These are phyloP conservation scores for Antennarius maculatus DNA, from an alignment of 2,797 vertebrate genomes.

Conservation along the genomic window DNA sequence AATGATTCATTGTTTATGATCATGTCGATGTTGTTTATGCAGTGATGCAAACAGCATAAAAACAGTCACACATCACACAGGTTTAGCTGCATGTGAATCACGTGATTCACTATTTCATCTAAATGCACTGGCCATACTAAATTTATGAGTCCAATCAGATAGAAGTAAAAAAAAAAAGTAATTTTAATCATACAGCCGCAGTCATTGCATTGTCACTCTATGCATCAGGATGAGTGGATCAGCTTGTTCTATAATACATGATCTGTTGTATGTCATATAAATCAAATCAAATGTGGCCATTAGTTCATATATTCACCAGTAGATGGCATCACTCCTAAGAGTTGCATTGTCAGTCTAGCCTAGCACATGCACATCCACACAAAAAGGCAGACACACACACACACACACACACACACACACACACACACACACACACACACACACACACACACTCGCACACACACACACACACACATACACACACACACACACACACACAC, in stretches of 20 bases:
- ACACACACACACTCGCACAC: neutral
- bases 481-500: slow-evolving; percentile 9
- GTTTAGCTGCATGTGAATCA: slow-evolving; percentile 30
- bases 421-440: slow-evolving; percentile 12
- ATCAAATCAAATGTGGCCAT: neutral
- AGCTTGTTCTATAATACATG: slow-evolving; percentile 35
- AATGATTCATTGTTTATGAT: slow-evolving; percentile 47
- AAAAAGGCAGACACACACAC: neutral
- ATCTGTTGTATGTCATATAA: slow-evolving; percentile 9
- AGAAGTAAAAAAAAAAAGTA: slow-evolving; percentile 6
- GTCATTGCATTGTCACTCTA: neutral
- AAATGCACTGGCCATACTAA: slow-evolving; percentile 1
- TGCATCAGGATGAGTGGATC: slow-evolving; percentile 1
- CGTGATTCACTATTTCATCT: slow-evolving; percentile 8
- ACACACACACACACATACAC: too few relatives aligned
- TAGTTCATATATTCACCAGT: slow-evolving; percentile 47
- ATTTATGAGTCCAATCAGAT: slow-evolving; percentile 6
- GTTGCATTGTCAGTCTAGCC: slow-evolving; percentile 23
- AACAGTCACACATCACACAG: slow-evolving; percentile 19
- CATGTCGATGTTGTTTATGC: slow-evolving; percentile 14
- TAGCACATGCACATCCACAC: too few relatives aligned
- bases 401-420: slow-evolving; percentile 24
- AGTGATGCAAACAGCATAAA: slow-evolving; percentile 27
- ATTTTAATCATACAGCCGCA: slow-evolving; percentile 3
- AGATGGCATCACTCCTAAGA: slow-evolving; percentile 76